Evolutionary conservation across 2,797 vertebrate species (phyloP).

Genomic region (Silurus lanzhouensis): DNA sequence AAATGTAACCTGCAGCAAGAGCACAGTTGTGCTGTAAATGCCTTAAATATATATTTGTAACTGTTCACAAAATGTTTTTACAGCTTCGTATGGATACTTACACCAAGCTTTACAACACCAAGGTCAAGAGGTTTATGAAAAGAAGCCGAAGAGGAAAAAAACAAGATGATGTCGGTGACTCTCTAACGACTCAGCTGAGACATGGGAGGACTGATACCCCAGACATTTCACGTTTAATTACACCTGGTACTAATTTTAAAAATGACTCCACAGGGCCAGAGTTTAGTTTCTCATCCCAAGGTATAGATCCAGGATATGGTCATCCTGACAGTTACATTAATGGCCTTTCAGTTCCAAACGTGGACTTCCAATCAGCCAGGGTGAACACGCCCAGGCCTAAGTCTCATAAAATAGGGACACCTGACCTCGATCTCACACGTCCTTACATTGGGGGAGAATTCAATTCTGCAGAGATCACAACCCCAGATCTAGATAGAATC

Average conservation of each 20-base stretch:
- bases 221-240: slow-evolving; percentile 5
- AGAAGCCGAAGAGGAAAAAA: slow-evolving; percentile 26
- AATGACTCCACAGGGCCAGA: neutral
- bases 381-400: slow-evolving; percentile 49
- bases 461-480: slow-evolving; percentile 41
- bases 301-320: slow-evolving; percentile 43
- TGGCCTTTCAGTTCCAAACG: neutral
- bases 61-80: slow-evolving; percentile 53
- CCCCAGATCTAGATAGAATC: slow-evolving; percentile 32
- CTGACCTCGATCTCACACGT: slow-evolving; percentile 49
- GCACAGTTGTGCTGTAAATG: neutral
- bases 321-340: slow-evolving; percentile 53
- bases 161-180: slow-evolving; percentile 16
- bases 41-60: neutral
- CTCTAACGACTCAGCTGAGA: slow-evolving; percentile 10
- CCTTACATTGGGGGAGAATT: slow-evolving; percentile 55
- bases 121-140: slow-evolving; percentile 75
- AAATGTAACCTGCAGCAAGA: neutral
- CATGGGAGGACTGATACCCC: neutral
- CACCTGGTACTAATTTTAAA: neutral
- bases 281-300: neutral
- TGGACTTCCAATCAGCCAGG: slow-evolving; percentile 52
- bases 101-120: slow-evolving; percentile 73
- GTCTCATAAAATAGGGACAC: slow-evolving; percentile 49
- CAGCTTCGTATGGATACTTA: slow-evolving; percentile 77